Conservation (phyloP, 2,797 vertebrate genomes). For the Lepilemur ruficaudatus region DNA sequence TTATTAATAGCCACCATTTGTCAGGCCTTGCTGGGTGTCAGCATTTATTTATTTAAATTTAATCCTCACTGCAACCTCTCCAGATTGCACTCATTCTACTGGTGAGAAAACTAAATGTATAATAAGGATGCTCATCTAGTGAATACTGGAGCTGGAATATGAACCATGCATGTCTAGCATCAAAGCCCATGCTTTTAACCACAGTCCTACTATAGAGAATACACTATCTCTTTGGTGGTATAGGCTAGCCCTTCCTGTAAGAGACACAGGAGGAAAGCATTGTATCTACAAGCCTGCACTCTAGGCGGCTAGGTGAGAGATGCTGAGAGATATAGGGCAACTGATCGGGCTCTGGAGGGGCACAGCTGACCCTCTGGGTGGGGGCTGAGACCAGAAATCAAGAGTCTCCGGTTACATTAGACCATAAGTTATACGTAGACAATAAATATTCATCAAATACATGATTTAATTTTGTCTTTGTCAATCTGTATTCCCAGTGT, state of each 20-base stretch:
- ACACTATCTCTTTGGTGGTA: not conserved
- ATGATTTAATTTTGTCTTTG: not conserved
- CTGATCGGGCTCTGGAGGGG: not conserved
- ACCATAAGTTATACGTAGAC: not conserved
- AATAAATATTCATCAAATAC: not conserved
- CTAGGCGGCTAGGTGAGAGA: not conserved
- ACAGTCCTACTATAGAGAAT: not conserved
- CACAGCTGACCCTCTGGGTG: not conserved
- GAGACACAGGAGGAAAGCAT: not conserved
- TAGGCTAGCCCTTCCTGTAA: not conserved
- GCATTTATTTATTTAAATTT: slow-evolving; percentile 26
- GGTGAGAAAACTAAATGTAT: not conserved
- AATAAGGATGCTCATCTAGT: not conserved
- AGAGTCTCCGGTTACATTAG: not conserved
- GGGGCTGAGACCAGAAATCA: not conserved
- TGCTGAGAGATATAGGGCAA: not conserved
- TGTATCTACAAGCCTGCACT: not conserved
- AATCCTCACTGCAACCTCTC: not conserved
- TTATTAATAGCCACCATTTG: not conserved
- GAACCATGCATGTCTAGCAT: not conserved
- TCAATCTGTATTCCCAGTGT: not conserved
- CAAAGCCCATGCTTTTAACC: not conserved
- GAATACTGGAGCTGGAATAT: not conserved
- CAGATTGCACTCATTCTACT: not conserved
- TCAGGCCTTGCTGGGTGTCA: not conserved